Conservation (phyloP, 2,113 vertebrate species). For the Clarias magur region DNA sequence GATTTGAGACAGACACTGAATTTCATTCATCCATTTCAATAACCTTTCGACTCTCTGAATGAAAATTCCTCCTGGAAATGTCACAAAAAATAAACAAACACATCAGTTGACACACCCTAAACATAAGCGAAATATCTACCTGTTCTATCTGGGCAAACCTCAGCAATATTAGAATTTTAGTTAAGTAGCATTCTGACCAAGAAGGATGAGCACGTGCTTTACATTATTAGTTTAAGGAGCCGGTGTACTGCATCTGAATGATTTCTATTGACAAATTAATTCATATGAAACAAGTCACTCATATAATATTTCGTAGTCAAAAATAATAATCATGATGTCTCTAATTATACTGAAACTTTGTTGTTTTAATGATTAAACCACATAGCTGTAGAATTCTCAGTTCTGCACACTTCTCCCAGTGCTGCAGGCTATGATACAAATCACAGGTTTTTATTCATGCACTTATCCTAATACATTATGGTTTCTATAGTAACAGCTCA, state of each 20-base stretch:
- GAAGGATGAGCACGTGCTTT: not conserved
- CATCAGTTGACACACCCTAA: not conserved
- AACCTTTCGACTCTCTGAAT: not conserved
- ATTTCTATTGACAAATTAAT: not conserved
- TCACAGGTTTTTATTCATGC: not conserved
- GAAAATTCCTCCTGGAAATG: not conserved
- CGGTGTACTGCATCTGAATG: not conserved
- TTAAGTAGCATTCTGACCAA: not conserved
- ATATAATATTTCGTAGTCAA: not conserved
- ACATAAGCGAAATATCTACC: not conserved
- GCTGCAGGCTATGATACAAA: not conserved
- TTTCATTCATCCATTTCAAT: not conserved
- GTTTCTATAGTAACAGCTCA: constrained; percentile 1
- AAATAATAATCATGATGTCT: not conserved
- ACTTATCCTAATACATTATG: not conserved
- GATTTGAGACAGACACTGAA: not conserved
- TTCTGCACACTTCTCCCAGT: not conserved
- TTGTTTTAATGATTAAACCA: not conserved
- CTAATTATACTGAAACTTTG: not conserved
- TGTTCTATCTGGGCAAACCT: not conserved
- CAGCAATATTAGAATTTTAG: not conserved
- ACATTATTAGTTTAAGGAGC: not conserved
- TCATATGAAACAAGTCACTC: not conserved
- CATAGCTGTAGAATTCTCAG: not conserved
- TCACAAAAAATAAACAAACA: not conserved